phyloP scores from a whole-genome alignment of 1,140 invertebrate genomes.

The Mycetomoellerius zeteki region DNA sequence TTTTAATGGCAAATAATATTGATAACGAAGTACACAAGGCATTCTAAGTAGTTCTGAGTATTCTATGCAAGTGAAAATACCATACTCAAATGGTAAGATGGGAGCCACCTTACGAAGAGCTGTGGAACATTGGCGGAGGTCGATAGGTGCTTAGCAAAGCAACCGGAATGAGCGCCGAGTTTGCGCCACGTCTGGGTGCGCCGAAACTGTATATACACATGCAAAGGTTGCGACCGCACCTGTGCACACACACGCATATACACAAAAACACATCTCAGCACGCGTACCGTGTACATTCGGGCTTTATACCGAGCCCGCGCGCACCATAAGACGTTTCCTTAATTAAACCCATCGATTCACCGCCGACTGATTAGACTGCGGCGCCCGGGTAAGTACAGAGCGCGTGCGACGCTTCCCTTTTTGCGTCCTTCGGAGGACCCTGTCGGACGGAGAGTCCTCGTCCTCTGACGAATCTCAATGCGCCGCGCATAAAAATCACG shows the following conservation, averaged over 20 bases:
- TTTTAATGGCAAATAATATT: neutral
- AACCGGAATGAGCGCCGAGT: constrained; percentile 34
- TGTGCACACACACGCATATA: constrained; percentile 17
- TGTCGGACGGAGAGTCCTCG: neutral
- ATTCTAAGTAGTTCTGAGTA: neutral
- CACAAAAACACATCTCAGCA: neutral
- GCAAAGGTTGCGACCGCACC: constrained; percentile 40
- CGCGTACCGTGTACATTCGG: constrained; percentile 51
- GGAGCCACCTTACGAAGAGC: neutral
- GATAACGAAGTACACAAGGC: neutral
- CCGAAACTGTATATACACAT: constrained; percentile 12
- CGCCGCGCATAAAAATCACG: constrained; percentile 39
- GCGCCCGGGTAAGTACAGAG: constrained; percentile 39
- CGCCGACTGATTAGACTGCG: constrained; percentile 72
- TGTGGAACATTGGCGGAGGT: constrained; percentile 31
- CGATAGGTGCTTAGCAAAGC: constrained; percentile 51
- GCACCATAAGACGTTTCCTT: constrained; percentile 71
- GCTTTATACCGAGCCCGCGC: constrained; percentile 53
- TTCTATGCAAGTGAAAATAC: neutral
- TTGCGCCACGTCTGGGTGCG: constrained; percentile 37
- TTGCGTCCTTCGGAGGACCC: constrained; percentile 33
- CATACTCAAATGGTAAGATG: constrained; percentile 21
- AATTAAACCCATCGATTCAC: constrained; percentile 76
- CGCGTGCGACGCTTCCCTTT: constrained; percentile 43
- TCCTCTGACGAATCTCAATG: constrained; percentile 40